Percentiles rank a stretch among this genome's conserved stretches.
Evolutionary conservation across 2,113 vertebrate genomes (phyloP).

Genomic region (Plotosus lineatus): DNA sequence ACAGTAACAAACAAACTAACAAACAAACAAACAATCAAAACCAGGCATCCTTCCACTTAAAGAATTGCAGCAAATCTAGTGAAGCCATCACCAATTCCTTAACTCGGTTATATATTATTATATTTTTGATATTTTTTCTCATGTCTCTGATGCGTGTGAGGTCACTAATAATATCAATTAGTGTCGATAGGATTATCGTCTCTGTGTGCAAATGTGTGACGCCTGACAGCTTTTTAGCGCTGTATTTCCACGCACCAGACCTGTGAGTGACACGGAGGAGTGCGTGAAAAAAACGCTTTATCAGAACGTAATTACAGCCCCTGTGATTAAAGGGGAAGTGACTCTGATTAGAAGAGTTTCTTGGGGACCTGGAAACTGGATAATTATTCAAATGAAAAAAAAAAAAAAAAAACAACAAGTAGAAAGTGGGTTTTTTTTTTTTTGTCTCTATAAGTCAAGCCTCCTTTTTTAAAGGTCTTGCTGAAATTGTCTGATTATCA

Average conservation of each 20-base stretch:
- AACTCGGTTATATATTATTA: slow-evolving; percentile 29
- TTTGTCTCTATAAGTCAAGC: too few species aligned
- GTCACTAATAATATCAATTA: slow-evolving; percentile 75
- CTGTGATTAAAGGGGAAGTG: slow-evolving; percentile 79
- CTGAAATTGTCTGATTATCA: neutral
- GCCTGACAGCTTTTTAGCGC: slow-evolving; percentile 70
- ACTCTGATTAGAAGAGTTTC: slow-evolving; percentile 76
- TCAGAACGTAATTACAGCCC: slow-evolving; percentile 77
- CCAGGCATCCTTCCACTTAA: slow-evolving; percentile 72
- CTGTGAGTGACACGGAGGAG: slow-evolving; percentile 75
- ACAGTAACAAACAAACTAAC: too few species aligned
- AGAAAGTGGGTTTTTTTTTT: neutral
- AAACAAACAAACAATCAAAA: too few species aligned
- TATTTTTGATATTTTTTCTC: neutral
- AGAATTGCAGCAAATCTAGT: slow-evolving; percentile 72
- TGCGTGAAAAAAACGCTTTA: slow-evolving; percentile 70
- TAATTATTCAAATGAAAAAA: slow-evolving; percentile 72
- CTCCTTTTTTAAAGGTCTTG: neutral
- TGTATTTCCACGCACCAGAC: slow-evolving; percentile 73
- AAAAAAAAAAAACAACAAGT: slow-evolving; percentile 50
- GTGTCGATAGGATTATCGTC: slow-evolving; percentile 64
- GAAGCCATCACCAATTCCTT: slow-evolving; percentile 52
- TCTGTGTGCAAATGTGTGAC: slow-evolving; percentile 62
- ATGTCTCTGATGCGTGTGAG: slow-evolving; percentile 62
- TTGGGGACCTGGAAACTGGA: slow-evolving; percentile 68